A percentile compares a stretch with the other conserved stretches of the same genome.
These are phyloP conservation scores for Subacronicta megacephala DNA, from an alignment of 2,888 invertebrate species.

Conservation along the genomic window DNA sequence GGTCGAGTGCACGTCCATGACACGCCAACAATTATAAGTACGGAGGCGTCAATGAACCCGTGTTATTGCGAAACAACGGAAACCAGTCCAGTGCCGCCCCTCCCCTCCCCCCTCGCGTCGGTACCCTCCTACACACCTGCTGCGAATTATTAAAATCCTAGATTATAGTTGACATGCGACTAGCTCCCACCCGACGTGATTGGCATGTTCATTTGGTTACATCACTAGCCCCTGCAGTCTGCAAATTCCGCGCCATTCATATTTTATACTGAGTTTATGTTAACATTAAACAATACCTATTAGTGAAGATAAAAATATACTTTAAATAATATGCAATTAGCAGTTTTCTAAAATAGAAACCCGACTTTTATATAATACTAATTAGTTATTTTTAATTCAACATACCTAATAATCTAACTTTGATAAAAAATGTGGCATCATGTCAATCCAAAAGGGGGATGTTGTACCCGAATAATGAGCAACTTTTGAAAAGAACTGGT, in stretches of 20 bases:
- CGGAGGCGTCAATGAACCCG: constrained; percentile 87
- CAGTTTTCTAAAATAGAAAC: constrained; percentile 30
- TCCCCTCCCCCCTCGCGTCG: constrained; percentile 48
- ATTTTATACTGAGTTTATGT: constrained; percentile 25
- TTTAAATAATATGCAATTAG: constrained; percentile 21
- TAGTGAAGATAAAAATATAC: constrained; percentile 6
- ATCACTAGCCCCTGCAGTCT: constrained; percentile 72
- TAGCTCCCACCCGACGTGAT: constrained; percentile 77
- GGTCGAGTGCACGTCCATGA: constrained; percentile 79
- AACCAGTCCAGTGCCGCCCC: constrained; percentile 80
- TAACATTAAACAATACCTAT: constrained; percentile 13
- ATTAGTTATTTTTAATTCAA: too few species aligned
- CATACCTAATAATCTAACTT: neutral
- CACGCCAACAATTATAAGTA: constrained; percentile 84
- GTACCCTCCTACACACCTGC: constrained; percentile 77
- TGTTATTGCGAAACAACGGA: constrained; percentile 89
- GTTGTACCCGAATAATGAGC: too few species aligned
- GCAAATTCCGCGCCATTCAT: constrained; percentile 45
- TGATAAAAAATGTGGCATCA: neutral
- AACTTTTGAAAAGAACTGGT: too few species aligned
- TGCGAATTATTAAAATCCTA: constrained; percentile 88
- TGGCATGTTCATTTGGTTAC: constrained; percentile 76
- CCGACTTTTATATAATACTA: constrained; percentile 37
- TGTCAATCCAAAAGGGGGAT: constrained; percentile 1
- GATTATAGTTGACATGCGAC: constrained; percentile 87